phyloP scores from a whole-genome alignment of 2,113 vertebrate genomes.

The Embiotoca jacksoni region DNA sequence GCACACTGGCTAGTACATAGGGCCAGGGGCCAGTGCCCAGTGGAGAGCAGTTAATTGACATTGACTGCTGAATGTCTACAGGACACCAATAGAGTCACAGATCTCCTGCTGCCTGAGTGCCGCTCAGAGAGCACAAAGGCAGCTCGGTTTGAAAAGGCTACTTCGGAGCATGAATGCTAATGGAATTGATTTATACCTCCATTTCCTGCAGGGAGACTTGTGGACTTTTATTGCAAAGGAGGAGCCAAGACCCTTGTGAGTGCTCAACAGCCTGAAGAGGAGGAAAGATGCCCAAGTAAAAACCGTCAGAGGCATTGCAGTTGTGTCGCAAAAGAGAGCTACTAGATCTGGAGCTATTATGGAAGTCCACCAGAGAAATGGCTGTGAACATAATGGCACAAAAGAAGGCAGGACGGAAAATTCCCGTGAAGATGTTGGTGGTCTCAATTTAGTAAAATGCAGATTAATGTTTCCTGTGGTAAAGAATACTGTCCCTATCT shows the following conservation, averaged over 20 bases:
- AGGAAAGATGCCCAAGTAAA: slow-evolving; percentile 23
- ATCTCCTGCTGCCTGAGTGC: slow-evolving; percentile 72
- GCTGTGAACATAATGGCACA: background rate
- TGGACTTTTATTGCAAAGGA: slow-evolving; percentile 60
- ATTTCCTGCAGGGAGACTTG: slow-evolving; percentile 66
- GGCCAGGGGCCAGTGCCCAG: slow-evolving; percentile 28
- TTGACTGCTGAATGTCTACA: slow-evolving; percentile 70
- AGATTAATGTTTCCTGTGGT: background rate
- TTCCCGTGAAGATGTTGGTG: background rate
- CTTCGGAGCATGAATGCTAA: slow-evolving; percentile 77
- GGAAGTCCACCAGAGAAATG: slow-evolving; percentile 5
- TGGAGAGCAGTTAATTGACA: slow-evolving; percentile 76
- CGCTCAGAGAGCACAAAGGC: slow-evolving; percentile 68
- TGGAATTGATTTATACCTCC: slow-evolving; percentile 77
- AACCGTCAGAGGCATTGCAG: slow-evolving; percentile 12
- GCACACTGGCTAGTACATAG: slow-evolving; percentile 2
- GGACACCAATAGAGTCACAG: slow-evolving; percentile 59
- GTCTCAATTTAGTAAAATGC: background rate
- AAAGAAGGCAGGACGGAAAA: background rate
- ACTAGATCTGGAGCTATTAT: background rate
- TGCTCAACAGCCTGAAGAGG: slow-evolving; percentile 54
- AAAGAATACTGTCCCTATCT: background rate
- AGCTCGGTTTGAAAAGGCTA: slow-evolving; percentile 67
- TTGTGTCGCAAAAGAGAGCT: slow-evolving; percentile 18
- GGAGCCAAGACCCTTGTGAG: slow-evolving; percentile 46